phyloP scores from a whole-genome alignment of 2,113 vertebrate genomes.

The Sporophila hypoxantha region DNA sequence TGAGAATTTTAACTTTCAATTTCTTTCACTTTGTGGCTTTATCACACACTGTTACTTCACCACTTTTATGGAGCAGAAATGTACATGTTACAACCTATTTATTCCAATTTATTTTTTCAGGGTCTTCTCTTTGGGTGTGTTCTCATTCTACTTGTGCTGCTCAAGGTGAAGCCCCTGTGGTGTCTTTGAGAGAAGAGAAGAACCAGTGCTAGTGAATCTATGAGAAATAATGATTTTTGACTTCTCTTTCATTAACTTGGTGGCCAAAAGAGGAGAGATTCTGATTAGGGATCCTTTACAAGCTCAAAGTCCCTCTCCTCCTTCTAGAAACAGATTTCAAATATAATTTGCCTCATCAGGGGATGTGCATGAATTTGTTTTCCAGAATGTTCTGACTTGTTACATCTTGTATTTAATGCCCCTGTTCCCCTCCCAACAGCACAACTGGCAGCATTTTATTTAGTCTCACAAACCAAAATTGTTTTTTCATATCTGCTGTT shows the following conservation, averaged over 20 bases:
- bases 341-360: not conserved
- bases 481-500: not conserved
- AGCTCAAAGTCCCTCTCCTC: not conserved
- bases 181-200: not conserved
- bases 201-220: not conserved
- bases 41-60: not conserved
- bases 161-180: not conserved
- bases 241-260: not conserved
- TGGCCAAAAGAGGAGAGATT: not conserved
- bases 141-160: not conserved
- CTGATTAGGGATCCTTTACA: not conserved
- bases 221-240: not conserved
- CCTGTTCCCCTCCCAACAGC: not conserved
- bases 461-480: not conserved
- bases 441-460: not conserved
- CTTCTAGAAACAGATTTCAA: not conserved
- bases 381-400: not conserved
- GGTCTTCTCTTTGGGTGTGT: not conserved
- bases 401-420: not conserved
- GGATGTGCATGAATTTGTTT: not conserved
- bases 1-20: conserved; percentile 13
- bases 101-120: not conserved
- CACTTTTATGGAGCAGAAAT: not conserved
- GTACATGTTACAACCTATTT: not conserved
- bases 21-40: conserved; percentile 9